Evolutionary conservation across 2,113 vertebrate species (phyloP), one percentile per base, ranked within the genome.

Genomic region (Cyphomyrus discorhynchus): DNA sequence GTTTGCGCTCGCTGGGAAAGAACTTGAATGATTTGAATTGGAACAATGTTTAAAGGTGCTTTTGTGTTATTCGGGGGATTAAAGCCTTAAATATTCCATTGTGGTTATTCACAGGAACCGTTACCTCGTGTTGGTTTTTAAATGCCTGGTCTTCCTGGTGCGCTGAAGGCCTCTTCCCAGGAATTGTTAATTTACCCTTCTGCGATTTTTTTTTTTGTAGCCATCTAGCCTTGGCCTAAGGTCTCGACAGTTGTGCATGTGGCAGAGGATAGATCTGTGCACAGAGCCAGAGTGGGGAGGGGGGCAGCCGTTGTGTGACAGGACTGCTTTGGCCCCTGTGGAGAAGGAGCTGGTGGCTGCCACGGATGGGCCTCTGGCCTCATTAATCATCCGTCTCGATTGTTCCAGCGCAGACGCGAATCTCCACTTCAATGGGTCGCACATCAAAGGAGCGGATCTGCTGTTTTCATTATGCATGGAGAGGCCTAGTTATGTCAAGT

Each of bases 401-500:
- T 90, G 85, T 88, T 90, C 62, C 53, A 74, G 86, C 70, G 50
- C 89, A 90, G 89, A 88, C 66, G 66, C 47, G 10, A 52, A 90
- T 91, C 89, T 91, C 77, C 89, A 91, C 86, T 90, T 90, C 89
- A 90, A 88, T 88, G 86, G 86, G 86, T 49, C 45, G 35, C 70
- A 82, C 91, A 90, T 88, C 86, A 89, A 89, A 88, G 58, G 74
- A 46, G 77, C 88, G 88, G 77, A 88, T 86, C 87, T 35, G 56
- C 27, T 39, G 86, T 77, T 66, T 58, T 66, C 56, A 84, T 91
- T 88, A 88, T 87, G 88, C 70, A 52, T 84, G 31, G 80, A 80
- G 53, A 90, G 80, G 35, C 88, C 87, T 89, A 89, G 90, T 90
- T 90, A 89, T 89, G 88, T 90, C 90, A 90, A 86, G 87, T 89